These are phyloP conservation scores for Aphis gossypii DNA, from an alignment of 1,140 invertebrate genomes.

Conservation along the genomic window DNA sequence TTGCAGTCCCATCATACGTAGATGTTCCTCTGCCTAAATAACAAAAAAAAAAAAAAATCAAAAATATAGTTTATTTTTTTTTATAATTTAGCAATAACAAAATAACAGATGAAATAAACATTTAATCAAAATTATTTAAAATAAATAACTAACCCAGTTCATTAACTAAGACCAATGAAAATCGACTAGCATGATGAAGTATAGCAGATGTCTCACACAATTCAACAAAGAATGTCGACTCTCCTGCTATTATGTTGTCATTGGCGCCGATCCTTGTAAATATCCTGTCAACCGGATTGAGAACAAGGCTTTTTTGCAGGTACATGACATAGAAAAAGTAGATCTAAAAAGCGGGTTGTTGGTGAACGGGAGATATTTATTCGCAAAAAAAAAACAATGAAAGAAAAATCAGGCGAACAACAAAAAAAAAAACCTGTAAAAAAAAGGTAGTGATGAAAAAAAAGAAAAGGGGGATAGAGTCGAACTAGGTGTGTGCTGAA, in stretches of 20 bases:
- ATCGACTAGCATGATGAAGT: conserved; percentile 81
- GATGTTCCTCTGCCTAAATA: conserved; percentile 84
- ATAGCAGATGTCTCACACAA: conserved; percentile 91
- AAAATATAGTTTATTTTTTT: too few relatives aligned
- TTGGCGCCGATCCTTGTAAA: conserved; percentile 94
- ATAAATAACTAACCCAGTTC: conserved; percentile 77
- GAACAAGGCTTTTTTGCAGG: conserved; percentile 78
- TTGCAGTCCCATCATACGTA: conserved; percentile 95
- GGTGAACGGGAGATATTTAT: too few relatives aligned
- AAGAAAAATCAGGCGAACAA: too few relatives aligned
- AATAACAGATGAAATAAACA: background rate
- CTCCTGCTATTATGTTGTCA: conserved; percentile 90
- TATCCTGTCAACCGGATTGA: conserved; percentile 89
- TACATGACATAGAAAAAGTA: conserved; percentile 72
- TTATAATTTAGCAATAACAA: background rate
- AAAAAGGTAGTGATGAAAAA: too few relatives aligned
- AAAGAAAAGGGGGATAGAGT: too few relatives aligned
- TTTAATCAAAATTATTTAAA: background rate
- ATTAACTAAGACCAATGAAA: conserved; percentile 93
- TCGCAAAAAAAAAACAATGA: too few relatives aligned
- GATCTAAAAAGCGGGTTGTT: too few relatives aligned
- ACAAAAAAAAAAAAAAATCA: conserved; percentile 16
- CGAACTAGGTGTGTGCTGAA: too few relatives aligned
- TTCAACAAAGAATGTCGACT: conserved; percentile 96
- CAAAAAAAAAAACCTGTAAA: too few relatives aligned